Base-by-base conservation (phyloP, 2,888 invertebrate species). In the Bembecia ichneumoniformis region DNA sequence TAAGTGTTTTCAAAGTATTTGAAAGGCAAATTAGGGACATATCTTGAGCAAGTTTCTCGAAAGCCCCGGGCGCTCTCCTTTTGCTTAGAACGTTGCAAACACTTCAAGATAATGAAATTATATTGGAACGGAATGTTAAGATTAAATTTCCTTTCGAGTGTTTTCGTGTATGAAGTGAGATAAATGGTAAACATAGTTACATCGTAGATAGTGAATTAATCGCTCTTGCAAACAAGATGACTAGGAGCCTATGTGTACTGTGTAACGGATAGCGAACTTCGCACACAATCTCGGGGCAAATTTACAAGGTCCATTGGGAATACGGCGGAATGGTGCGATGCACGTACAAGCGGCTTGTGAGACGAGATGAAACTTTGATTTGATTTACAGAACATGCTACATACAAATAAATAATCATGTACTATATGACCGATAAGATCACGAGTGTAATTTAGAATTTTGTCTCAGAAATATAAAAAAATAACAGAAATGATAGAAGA, bases 21-120 rank as follows among this genome's bases (percentile, higher is more conserved):
- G 81, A 82, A 84, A 82, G 81, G 82, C 80, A 82, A 86, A 84
- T 82, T 79, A 78, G 78, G 70, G 74, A 71, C 77, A 75, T 74
- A 75, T 77, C 75, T 78, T 66, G 64, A 64, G 63, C 56, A 58
- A 73, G 72, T 71, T 71, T 60, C 68, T 64, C 62, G 60, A 68
- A 63, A 69, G 64, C 63, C 64, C 60, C 56, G 58, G 56, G 52
- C 52, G 49, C n/a, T 34, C 34, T 34, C 20, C 46, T 46, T 46
- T 54, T 55, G 56, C 58, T 64, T 54, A 64, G 60, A 66, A 65
- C 62, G 69, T 62, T 66, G 74, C 74, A 75, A 77, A 79, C 77
- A 77, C 76, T 81, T 79, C 67, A 70, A 69, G 66, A 61, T 71
- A 72, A 76, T 70, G 64, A 73, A 71, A 71, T 74, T 71, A 67